Evolutionary conservation across 2,797 vertebrate genomes (phyloP), one percentile per base, ranked within the genome.

Genomic region (Anguilla marmorata): DNA sequence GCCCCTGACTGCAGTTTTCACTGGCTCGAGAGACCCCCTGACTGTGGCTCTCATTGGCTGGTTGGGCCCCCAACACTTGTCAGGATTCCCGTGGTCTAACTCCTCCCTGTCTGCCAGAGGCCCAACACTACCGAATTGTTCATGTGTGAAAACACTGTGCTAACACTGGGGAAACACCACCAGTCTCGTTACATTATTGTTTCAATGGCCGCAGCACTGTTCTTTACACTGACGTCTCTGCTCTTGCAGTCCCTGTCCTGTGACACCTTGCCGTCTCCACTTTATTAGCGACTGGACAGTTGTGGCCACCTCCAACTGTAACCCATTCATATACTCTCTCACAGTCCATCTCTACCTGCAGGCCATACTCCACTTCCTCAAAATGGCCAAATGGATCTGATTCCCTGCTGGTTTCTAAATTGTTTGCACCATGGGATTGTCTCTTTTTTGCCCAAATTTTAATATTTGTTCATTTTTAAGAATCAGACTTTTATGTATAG

Each of bases 171-270:
- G 92, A 90, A 92, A 92, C 50, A 93, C 91, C 90, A 87, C 88
- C 91, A 90, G 92, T 92, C 93, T 92, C 66, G 50, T 94, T 96
- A 96, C 96, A 94, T 96, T 96, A 96, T 96, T 96, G 91, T 94
- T 95, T 94, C 93, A 72, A 89, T 93, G 91, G 96, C 96, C 95
- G 95, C 94, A 93, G 96, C 96, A 96, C 96, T 96, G 95, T 94
- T 96, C 93, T 93, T 79, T 93, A 91, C 89, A 91, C 90, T 90
- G 92, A 94, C 92, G 54, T 87, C 90, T 89, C 37, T 85, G 88
- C 83, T 87, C 86, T 41, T 1, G 87, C 87, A 88, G 91, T 85
- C 89, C 89, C 84, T 90, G 90, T 90, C 89, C 80, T 90, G 89
- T 92, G 91, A 89, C 93, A 94, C 94, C 33, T 30, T 52, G 7